These are phyloP conservation scores for Grammomys dolichurus DNA, from an alignment of 2,113 vertebrate genomes.

Conservation along the genomic window DNA sequence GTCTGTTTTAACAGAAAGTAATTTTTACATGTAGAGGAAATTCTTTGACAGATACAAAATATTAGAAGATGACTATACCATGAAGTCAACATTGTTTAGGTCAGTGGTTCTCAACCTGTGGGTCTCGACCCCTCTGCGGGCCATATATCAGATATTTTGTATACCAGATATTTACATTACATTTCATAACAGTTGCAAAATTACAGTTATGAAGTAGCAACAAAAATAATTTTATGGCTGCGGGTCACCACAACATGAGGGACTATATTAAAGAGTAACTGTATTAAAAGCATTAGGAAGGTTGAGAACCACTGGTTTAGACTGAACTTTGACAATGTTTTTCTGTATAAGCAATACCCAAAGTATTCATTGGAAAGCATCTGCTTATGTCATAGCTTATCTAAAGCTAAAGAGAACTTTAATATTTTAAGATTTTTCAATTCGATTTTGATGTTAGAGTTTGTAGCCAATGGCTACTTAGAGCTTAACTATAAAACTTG, in stretches of 20 bases:
- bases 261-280: neutral
- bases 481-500: neutral
- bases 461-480: neutral
- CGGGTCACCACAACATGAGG: neutral
- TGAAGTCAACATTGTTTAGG: neutral
- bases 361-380: neutral
- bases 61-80: neutral
- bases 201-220: neutral
- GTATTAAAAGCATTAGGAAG: neutral
- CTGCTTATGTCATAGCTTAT: neutral
- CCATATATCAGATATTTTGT: neutral
- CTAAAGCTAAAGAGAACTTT: constrained; percentile 25
- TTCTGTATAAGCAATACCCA: neutral
- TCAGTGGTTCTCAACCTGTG: neutral
- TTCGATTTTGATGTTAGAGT: neutral
- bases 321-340: neutral
- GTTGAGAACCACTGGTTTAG: neutral
- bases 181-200: neutral
- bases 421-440: constrained; percentile 20
- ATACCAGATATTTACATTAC: neutral
- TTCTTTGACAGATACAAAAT: constrained; percentile 24
- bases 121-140: neutral
- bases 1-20: neutral
- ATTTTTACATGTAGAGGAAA: neutral
- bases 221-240: neutral